These are phyloP conservation scores for Tragelaphus eurycerus DNA, from an alignment of 2,797 vertebrate genomes.

Conservation along the genomic window DNA sequence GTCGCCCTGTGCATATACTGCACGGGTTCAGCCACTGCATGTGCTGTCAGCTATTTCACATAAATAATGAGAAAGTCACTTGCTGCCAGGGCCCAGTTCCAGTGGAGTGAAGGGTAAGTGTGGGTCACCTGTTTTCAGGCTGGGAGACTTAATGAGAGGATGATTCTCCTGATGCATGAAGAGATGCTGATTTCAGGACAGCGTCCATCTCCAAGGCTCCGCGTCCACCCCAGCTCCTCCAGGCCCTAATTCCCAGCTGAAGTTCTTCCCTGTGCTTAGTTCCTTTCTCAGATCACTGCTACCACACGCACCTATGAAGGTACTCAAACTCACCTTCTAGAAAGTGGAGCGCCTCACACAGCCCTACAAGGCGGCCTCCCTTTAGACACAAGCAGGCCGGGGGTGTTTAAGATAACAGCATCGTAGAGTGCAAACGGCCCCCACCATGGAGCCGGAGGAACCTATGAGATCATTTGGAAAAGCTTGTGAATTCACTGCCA, in stretches of 20 bases:
- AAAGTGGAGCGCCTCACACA: constrained; percentile 12
- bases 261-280: constrained; percentile 63
- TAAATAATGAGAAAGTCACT: constrained; percentile 82
- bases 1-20: constrained; percentile 68
- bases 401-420: constrained; percentile 70
- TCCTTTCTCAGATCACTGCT: constrained; percentile 35
- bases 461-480: constrained; percentile 76
- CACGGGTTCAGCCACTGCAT: constrained; percentile 75
- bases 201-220: constrained; percentile 46
- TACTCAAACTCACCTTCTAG: constrained; percentile 37
- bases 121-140: constrained; percentile 78
- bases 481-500: constrained; percentile 79
- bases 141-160: constrained; percentile 76
- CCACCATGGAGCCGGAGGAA: constrained; percentile 65
- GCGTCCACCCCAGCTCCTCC: background rate
- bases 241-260: background rate
- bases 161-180: constrained; percentile 60
- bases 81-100: constrained; percentile 78
- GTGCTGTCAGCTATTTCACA: constrained; percentile 80
- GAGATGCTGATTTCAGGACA: constrained; percentile 69
- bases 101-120: constrained; percentile 75
- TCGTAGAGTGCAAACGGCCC: background rate
- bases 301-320: constrained; percentile 8
- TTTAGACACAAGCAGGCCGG: background rate
- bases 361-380: background rate